These are phyloP conservation scores for Darwinula stevensoni DNA, from an alignment of 2,888 invertebrate species.

Conservation along the genomic window DNA sequence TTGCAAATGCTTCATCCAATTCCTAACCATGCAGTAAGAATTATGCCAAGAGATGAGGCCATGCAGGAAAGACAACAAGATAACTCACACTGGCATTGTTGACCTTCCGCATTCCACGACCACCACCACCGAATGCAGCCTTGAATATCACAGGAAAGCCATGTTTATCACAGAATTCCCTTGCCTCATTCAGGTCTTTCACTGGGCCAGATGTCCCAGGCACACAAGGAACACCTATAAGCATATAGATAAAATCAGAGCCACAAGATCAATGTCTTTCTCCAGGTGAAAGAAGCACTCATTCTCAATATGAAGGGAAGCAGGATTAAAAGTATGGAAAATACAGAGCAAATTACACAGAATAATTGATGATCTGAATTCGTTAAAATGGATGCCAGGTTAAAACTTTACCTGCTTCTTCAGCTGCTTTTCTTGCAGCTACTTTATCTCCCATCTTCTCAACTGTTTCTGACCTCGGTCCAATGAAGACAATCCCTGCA, in stretches of 20 bases:
- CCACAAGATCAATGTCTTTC: background rate
- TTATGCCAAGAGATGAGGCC: background rate
- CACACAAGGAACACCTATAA: constrained; percentile 56
- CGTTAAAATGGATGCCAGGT: background rate
- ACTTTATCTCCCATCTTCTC: constrained; percentile 98
- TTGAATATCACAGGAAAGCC: constrained; percentile 95
- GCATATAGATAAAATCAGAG: constrained; percentile 1
- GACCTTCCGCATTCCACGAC: constrained; percentile 76
- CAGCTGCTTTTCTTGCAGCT: constrained; percentile 79
- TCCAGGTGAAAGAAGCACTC: too few species aligned
- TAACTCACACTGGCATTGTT: constrained; percentile 14
- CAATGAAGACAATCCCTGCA: constrained; percentile 78
- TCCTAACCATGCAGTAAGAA: constrained; percentile 22
- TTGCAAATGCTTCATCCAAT: constrained; percentile 58
- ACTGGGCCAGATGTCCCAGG: constrained; percentile 89
- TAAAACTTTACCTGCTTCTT: constrained; percentile 36
- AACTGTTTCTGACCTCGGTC: constrained; percentile 74
- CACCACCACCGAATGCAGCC: constrained; percentile 95
- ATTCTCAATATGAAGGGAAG: too few species aligned
- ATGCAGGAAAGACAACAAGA: too few species aligned
- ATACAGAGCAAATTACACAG: background rate
- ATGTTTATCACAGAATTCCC: constrained; percentile 61
- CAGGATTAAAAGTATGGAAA: too few species aligned
- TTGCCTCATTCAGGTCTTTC: constrained; percentile 51
- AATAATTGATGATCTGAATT: constrained; percentile 4